These are phyloP conservation scores for Pseudobourletiella spinata DNA, from an alignment of 1,140 invertebrate genomes.

Conservation along the genomic window DNA sequence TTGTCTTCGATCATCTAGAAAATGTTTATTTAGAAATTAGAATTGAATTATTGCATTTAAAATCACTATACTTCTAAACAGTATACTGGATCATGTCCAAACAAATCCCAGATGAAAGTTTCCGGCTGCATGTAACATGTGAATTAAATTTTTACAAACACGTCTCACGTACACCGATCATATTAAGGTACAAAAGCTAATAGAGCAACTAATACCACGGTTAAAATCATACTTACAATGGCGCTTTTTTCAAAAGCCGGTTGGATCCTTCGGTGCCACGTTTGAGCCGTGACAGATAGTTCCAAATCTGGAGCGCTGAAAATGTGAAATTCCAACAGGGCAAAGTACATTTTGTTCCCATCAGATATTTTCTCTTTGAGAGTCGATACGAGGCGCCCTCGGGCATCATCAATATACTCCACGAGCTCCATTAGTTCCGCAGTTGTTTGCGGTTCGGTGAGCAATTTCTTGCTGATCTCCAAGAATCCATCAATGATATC, in stretches of 20 bases:
- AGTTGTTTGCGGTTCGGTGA: constrained; percentile 56
- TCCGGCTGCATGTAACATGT: constrained; percentile 29
- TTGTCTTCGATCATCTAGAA: constrained; percentile 59
- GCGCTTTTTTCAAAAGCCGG: constrained; percentile 61
- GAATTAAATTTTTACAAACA: too few relatives aligned
- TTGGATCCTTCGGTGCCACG: constrained; percentile 61
- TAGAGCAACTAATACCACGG: too few relatives aligned
- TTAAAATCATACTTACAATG: constrained; percentile 43
- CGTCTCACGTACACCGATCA: too few relatives aligned
- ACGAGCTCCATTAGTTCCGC: constrained; percentile 60
- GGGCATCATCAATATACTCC: constrained; percentile 54
- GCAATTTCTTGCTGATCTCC: constrained; percentile 41
- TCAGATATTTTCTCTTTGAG: constrained; percentile 53
- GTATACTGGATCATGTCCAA: constrained; percentile 25
- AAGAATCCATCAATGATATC: constrained; percentile 37
- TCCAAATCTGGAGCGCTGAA: constrained; percentile 55
- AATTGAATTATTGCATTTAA: constrained; percentile 2
- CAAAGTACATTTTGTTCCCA: constrained; percentile 52
- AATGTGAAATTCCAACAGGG: constrained; percentile 57
- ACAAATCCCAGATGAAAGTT: constrained; percentile 27
- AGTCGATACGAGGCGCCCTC: constrained; percentile 51
- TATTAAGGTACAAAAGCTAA: too few relatives aligned
- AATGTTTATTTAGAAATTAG: neutral
- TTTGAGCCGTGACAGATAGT: constrained; percentile 56
- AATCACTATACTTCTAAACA: neutral